Conservation (phyloP, 2,113 vertebrate genomes). For the Coptodon rendalli region DNA sequence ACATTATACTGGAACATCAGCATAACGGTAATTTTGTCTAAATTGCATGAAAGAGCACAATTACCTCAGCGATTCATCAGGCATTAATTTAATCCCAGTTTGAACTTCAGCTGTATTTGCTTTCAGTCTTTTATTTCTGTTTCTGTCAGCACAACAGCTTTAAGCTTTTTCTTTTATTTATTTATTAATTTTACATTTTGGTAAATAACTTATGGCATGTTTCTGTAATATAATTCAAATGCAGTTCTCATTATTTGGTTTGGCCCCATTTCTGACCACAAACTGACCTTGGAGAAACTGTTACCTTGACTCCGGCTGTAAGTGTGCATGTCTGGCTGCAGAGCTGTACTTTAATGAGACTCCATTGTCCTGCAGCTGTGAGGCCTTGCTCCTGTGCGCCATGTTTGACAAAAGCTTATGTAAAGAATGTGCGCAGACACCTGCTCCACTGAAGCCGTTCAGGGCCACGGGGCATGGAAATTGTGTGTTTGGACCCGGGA, state of each 20-base stretch:
- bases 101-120: not conserved
- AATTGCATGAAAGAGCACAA: not conserved
- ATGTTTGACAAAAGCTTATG: constrained; percentile 62
- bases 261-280: not conserved
- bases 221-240: not conserved
- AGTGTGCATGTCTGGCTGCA: not conserved
- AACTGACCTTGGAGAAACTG: not conserved
- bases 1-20: not conserved
- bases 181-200: not conserved
- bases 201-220: not conserved
- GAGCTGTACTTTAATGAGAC: constrained; percentile 12
- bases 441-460: constrained; percentile 29
- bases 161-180: not conserved
- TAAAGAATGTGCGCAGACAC: constrained; percentile 51
- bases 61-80: not conserved
- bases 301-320: not conserved
- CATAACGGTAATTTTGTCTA: not conserved
- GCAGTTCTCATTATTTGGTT: not conserved
- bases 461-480: constrained; percentile 30
- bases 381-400: constrained; percentile 32
- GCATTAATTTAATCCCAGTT: not conserved
- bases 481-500: constrained; percentile 15
- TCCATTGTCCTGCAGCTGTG: constrained; percentile 58
- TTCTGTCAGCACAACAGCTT: not conserved
- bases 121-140: not conserved